phyloP scores from a whole-genome alignment of 1,140 invertebrate species.

The Harpegnathos saltator region DNA sequence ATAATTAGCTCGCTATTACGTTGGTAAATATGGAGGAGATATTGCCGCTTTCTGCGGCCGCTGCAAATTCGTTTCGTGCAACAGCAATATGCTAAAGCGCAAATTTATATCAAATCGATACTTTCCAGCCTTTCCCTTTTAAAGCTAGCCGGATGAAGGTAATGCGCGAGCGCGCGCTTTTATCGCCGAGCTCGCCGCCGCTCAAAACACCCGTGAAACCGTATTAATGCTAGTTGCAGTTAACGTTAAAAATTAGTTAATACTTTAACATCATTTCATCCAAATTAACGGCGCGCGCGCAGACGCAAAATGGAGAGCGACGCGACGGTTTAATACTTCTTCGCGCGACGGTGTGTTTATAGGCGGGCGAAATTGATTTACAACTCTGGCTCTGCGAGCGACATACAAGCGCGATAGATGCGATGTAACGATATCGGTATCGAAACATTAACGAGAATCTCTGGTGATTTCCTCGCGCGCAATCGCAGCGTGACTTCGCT shows the following conservation, averaged over 20 bases:
- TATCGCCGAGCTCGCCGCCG: background rate
- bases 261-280: slow-evolving; percentile 38
- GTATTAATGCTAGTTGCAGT: slow-evolving; percentile 20
- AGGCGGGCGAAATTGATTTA: slow-evolving; percentile 15
- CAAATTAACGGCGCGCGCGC: slow-evolving; percentile 1
- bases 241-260: slow-evolving; percentile 37
- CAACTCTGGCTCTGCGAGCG: background rate
- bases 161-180: background rate
- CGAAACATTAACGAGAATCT: background rate
- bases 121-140: slow-evolving; percentile 40
- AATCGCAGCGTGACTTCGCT: background rate
- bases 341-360: background rate
- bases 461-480: background rate
- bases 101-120: slow-evolving; percentile 52
- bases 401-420: background rate
- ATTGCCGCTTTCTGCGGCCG: slow-evolving; percentile 20
- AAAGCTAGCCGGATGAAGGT: slow-evolving; percentile 30
- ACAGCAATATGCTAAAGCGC: slow-evolving; percentile 38
- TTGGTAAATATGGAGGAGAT: slow-evolving; percentile 45
- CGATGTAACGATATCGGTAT: slow-evolving; percentile 28
- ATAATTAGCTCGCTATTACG: slow-evolving; percentile 49
- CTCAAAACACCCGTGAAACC: slow-evolving; percentile 19
- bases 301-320: background rate
- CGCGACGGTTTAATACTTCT: slow-evolving; percentile 34
- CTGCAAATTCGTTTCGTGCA: slow-evolving; percentile 40